phyloP scores from a whole-genome alignment of 2,797 vertebrate genomes.

The Acanthis flammea region DNA sequence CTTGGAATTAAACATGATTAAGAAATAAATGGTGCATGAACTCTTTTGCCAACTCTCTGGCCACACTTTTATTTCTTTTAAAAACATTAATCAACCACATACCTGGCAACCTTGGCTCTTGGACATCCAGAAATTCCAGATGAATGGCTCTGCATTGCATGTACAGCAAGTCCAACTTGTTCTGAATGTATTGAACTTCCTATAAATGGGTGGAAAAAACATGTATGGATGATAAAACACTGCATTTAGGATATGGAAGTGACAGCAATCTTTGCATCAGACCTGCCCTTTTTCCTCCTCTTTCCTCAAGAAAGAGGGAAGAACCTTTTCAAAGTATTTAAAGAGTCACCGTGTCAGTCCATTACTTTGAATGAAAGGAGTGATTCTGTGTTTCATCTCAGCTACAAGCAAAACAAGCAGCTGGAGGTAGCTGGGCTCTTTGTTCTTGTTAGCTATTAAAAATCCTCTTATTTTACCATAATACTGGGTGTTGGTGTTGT shows the following conservation, averaged over 20 bases:
- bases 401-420: not conserved
- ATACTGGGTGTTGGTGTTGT: not conserved
- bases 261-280: not conserved
- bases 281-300: not conserved
- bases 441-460: not conserved
- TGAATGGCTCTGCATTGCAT: not conserved
- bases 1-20: not conserved
- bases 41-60: not conserved
- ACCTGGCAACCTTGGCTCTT: no score
- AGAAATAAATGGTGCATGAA: not conserved
- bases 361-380: not conserved
- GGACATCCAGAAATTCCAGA: slow-evolving; percentile 7
- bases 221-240: not conserved
- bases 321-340: not conserved
- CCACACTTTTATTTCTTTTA: not conserved
- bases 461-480: not conserved
- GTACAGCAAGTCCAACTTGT: slow-evolving; percentile 8
- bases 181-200: not conserved
- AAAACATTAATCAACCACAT: not conserved
- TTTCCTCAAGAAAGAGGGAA: not conserved
- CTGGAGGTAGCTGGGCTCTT: not conserved
- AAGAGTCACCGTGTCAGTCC: not conserved
- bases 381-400: not conserved
- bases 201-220: not conserved
- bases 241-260: not conserved